Evolutionary conservation across 2,113 vertebrate genomes (phyloP).

Genomic region (Lagopus leucura): DNA sequence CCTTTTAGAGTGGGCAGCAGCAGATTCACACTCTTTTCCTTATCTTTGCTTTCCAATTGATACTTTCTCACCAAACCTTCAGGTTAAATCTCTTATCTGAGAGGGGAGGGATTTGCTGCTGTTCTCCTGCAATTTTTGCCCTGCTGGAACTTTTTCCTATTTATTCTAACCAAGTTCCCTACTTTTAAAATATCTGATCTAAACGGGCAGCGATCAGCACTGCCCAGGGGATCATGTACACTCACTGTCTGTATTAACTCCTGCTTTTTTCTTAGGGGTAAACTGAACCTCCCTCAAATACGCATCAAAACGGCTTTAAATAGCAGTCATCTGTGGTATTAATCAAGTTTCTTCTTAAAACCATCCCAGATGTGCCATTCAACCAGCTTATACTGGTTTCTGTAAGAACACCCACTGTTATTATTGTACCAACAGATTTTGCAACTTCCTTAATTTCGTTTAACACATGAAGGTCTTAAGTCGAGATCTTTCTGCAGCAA

Average conservation of each 20-base stretch:
- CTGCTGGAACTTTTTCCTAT: not conserved
- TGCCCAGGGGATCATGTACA: not conserved
- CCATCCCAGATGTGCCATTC: conserved; percentile 74
- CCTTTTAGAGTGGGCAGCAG: not conserved
- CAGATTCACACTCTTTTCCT: not conserved
- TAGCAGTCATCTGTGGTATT: conserved; percentile 70
- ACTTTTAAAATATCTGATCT: not conserved
- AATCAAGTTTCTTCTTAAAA: conserved; percentile 75
- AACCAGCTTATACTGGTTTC: conserved; percentile 72
- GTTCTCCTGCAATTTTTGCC: not conserved
- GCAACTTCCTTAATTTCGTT: conserved; percentile 72
- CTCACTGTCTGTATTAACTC: conserved; percentile 39
- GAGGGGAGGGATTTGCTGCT: not conserved
- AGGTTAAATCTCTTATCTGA: not conserved
- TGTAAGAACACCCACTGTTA: conserved; percentile 73
- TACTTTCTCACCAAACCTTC: not conserved
- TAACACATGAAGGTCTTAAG: conserved; percentile 59
- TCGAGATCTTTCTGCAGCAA: conserved; percentile 40
- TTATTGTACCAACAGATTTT: conserved; percentile 74
- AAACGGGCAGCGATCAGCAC: conserved; percentile 1
- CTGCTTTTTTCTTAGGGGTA: conserved; percentile 53
- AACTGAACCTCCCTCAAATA: conserved; percentile 46
- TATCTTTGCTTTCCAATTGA: not conserved
- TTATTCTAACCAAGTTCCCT: not conserved
- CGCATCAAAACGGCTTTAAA: conserved; percentile 64